Percentiles rank a stretch among this genome's conserved stretches.
Evolutionary conservation across 2,113 vertebrate genomes (phyloP).

Genomic region (Pterocles gutturalis): DNA sequence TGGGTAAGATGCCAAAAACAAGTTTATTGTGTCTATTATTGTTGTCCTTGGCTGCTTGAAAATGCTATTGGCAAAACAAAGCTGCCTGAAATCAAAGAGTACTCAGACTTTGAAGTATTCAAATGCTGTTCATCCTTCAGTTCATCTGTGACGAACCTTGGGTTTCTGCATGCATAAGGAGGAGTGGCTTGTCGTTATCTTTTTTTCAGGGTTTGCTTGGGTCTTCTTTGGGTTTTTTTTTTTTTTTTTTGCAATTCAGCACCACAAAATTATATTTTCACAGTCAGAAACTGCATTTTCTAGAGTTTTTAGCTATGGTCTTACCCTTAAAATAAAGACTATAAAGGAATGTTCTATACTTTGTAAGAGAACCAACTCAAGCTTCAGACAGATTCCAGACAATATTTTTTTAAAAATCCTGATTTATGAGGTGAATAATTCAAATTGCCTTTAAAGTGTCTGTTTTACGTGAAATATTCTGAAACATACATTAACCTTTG

Average conservation of each 20-base stretch:
- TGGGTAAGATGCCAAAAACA: neutral
- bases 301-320: neutral
- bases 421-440: conserved; percentile 1
- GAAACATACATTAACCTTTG: neutral
- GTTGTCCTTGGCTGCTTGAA: neutral
- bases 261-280: neutral
- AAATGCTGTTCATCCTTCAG: neutral
- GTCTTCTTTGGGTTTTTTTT: neutral
- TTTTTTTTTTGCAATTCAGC: neutral
- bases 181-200: neutral
- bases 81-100: conserved; percentile 24
- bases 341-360: neutral
- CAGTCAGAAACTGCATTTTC: neutral
- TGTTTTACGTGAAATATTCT: conserved; percentile 1
- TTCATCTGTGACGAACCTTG: neutral
- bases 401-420: neutral
- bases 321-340: neutral
- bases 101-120: conserved; percentile 1
- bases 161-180: neutral
- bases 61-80: conserved; percentile 15
- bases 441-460: conserved; percentile 11
- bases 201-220: neutral
- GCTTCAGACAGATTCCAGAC: neutral
- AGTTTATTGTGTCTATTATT: neutral
- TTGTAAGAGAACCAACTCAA: neutral